A percentile compares a stretch with the other conserved stretches of the same genome.
phyloP scores from a whole-genome alignment of 2,888 invertebrate genomes.

The Arrhopalites spinosus region DNA sequence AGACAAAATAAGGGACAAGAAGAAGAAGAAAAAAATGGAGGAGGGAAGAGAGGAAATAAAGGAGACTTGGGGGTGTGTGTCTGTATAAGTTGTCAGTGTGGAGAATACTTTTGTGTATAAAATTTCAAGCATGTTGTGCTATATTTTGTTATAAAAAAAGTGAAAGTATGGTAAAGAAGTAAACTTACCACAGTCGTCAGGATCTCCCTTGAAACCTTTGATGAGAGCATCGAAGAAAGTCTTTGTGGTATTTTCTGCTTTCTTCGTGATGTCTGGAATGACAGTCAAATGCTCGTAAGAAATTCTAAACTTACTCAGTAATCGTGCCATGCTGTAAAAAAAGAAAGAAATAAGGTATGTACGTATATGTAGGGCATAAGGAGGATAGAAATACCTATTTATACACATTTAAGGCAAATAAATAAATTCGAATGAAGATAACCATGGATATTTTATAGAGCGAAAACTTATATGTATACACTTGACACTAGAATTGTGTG shows the following conservation, averaged over 20 bases:
- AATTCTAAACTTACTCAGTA: constrained; percentile 91
- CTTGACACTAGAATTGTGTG: too few relatives aligned
- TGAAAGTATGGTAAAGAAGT: not conserved
- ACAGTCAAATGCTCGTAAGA: constrained; percentile 89
- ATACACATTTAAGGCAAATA: not conserved
- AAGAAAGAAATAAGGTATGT: not conserved
- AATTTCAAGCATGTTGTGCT: too few relatives aligned
- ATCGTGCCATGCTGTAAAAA: constrained; percentile 87
- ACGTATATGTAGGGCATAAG: not conserved
- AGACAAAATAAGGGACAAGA: not conserved
- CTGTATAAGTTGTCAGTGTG: constrained; percentile 2
- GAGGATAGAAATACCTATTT: too few relatives aligned
- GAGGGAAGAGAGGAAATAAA: not conserved
- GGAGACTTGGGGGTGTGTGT: not conserved
- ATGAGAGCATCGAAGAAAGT: constrained; percentile 74
- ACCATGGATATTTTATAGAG: too few relatives aligned
- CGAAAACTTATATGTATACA: too few relatives aligned
- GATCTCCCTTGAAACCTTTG: constrained; percentile 66
- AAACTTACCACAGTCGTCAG: constrained; percentile 45
- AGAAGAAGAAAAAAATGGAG: not conserved
- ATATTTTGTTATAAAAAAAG: not conserved
- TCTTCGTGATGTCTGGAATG: constrained; percentile 81
- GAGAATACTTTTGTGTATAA: not conserved
- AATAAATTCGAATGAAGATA: too few relatives aligned
- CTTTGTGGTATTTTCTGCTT: constrained; percentile 75